Evolutionary conservation across 2,797 vertebrate genomes (phyloP).

Genomic region (Leuciscus waleckii): DNA sequence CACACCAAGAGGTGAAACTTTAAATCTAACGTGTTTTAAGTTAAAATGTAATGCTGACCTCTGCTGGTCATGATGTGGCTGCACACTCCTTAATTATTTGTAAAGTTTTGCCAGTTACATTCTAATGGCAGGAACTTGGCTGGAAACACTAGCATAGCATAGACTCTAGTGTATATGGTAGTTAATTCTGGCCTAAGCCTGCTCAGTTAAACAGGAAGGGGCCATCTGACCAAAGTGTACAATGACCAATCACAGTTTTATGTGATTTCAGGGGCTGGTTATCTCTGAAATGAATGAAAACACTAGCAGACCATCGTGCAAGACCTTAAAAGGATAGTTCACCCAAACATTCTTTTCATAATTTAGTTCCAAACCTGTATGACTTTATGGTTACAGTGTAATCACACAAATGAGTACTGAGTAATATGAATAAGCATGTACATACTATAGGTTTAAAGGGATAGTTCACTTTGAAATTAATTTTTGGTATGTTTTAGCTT

Average conservation of each 20-base stretch:
- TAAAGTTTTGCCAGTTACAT: neutral
- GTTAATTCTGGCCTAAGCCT: neutral
- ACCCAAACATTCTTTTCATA: neutral
- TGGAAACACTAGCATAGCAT: neutral
- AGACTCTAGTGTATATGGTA: no score
- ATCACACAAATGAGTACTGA: no score
- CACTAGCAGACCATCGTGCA: neutral
- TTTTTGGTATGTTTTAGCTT: no score
- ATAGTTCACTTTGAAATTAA: no score
- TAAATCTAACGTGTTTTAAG: neutral
- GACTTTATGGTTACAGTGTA: no score
- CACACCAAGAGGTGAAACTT: neutral
- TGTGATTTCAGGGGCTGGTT: neutral
- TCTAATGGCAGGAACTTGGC: neutral
- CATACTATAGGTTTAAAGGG: no score
- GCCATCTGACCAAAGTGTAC: neutral
- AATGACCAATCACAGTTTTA: neutral
- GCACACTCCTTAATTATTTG: neutral
- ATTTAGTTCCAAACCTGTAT: neutral
- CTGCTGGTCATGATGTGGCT: constrained; percentile 12
- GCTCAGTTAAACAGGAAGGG: neutral
- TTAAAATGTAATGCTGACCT: neutral
- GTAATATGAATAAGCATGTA: no score
- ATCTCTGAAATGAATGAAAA: neutral
- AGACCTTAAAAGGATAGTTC: neutral